Base-by-base conservation (phyloP, 2,888 invertebrate genomes). In the Seira musarum region DNA sequence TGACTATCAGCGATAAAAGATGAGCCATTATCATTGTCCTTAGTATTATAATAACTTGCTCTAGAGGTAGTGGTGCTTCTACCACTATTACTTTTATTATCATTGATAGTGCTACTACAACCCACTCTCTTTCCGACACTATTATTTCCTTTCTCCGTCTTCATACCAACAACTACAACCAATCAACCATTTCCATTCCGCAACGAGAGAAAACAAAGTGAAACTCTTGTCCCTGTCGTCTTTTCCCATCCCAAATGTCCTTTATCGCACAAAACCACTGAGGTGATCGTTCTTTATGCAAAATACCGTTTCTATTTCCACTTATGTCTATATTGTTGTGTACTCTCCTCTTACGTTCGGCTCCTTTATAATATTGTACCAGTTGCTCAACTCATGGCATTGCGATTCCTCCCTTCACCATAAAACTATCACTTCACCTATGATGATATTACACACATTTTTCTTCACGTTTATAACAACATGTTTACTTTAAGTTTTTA, bases 161-260 rank as follows among this genome's bases (percentile, higher is more conserved):
- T 72, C 76, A 80, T 75, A 24, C 74, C 75, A 30, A 53, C 53
- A 76, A 67, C 75, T 74, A 6, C 53, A 76, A 72, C 76, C 81
- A 81, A 80, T 80, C 73, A 76, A 75, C 64, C 61, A 65, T 13
- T 53, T 13, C 15, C 53, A 53, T 53, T 53, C n/a, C 53, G 53
- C 3, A 53, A n/a, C 53, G 15, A 53, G 53, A 13, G 53, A 53
- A 17, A 53, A 53, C 53, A 53, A n/a, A n/a, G 17, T 53, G 17
- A n/a, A 53, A n/a, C 53, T 53, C n/a, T 53, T 53, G 53, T 3
- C 6, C 53, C 53, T 3, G 13, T 53, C 17, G 53, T 53, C 53
- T 53, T 13, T 53, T 17, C 8, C 30, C 30, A 30, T 30, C 8
- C 30, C 30, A 30, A 30, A 30, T 30, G 30, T 30, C 53, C 13